Evolutionary conservation across 1,140 invertebrate genomes (phyloP).

Genomic region (Dryas iulia): DNA sequence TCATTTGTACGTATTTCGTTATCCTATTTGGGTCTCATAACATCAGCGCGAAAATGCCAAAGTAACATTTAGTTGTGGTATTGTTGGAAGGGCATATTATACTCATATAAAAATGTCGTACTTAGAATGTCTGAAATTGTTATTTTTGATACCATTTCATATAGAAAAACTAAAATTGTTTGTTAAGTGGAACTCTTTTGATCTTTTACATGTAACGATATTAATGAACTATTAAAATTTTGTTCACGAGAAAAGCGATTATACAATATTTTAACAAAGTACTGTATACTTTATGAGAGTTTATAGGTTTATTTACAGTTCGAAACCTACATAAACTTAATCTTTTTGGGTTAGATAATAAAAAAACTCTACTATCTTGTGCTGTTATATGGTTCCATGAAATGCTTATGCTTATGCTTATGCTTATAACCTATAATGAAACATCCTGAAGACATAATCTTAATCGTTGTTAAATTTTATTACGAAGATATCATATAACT

Average conservation of each 20-base stretch:
- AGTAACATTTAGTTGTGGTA: conserved; percentile 31
- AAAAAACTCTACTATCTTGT: too few relatives aligned
- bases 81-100: conserved; percentile 7
- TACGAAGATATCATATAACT: too few relatives aligned
- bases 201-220: neutral
- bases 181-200: conserved; percentile 4
- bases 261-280: neutral
- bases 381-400: too few relatives aligned
- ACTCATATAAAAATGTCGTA: neutral
- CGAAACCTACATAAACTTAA: too few relatives aligned
- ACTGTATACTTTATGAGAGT: neutral
- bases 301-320: too few relatives aligned
- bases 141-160: neutral
- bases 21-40: neutral
- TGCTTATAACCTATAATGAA: too few relatives aligned
- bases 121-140: neutral
- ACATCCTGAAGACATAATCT: too few relatives aligned
- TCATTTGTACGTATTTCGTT: neutral
- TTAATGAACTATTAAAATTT: conserved; percentile 3
- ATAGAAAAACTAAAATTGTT: neutral
- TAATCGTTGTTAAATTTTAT: too few relatives aligned
- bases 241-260: conserved; percentile 12
- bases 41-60: conserved; percentile 27
- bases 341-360: too few relatives aligned
- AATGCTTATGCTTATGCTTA: too few relatives aligned